A percentile compares a stretch with the other conserved stretches of the same genome.
These are phyloP conservation scores for Hephaestus fuliginosus DNA, from an alignment of 2,797 vertebrate genomes.

Conservation along the genomic window DNA sequence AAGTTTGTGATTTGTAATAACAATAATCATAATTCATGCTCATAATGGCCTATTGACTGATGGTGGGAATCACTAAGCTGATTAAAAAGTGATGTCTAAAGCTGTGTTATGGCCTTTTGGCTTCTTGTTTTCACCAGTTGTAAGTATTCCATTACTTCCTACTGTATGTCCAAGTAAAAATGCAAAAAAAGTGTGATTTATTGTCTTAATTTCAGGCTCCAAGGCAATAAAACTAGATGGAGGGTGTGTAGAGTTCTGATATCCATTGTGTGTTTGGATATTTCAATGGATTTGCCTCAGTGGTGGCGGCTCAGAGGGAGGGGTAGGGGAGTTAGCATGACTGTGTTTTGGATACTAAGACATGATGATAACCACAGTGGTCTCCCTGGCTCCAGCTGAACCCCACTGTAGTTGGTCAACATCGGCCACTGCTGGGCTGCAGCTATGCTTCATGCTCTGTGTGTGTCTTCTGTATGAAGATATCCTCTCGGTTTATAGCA, in stretches of 20 bases:
- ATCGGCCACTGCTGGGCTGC: conserved; percentile 50
- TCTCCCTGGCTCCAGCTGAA: conserved; percentile 73
- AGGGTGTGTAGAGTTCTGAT: conserved; percentile 41
- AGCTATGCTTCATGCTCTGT: conserved; percentile 35
- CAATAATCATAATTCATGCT: neutral
- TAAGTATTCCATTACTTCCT: conserved; percentile 25
- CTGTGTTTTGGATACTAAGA: conserved; percentile 77
- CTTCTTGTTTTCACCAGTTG: conserved; percentile 38
- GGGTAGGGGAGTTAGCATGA: conserved; percentile 31
- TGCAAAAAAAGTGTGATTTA: conserved; percentile 24
- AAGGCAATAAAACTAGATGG: conserved; percentile 40
- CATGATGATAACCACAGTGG: conserved; percentile 65
- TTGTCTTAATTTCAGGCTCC: conserved; percentile 52
- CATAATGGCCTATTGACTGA: neutral
- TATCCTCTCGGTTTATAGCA: conserved; percentile 38
- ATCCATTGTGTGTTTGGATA: conserved; percentile 35
- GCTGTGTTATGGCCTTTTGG: conserved; percentile 8
- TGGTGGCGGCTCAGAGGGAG: conserved; percentile 32
- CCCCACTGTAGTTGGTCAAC: conserved; percentile 53
- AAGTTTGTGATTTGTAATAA: neutral
- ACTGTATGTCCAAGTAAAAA: conserved; percentile 23
- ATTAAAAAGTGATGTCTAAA: conserved; percentile 17
- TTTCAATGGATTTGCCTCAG: conserved; percentile 46
- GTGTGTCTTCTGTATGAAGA: conserved; percentile 25
- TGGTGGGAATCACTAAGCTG: neutral